Conservation (phyloP, 2,113 vertebrate species). For the Cynocephalus volans region DNA sequence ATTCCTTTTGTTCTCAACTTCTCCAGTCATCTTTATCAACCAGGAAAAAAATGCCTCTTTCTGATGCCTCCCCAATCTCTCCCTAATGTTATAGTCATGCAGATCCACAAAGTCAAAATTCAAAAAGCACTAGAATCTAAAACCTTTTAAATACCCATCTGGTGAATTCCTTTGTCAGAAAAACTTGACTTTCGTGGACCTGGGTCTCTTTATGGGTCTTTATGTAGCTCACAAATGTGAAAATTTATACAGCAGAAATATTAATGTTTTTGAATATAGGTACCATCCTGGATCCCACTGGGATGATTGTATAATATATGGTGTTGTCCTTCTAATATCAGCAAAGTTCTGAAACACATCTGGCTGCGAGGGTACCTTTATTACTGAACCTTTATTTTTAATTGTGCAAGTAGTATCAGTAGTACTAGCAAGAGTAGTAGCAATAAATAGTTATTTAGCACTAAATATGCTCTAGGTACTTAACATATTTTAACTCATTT, state of each 20-base stretch:
- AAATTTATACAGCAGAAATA: background rate
- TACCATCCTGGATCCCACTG: background rate
- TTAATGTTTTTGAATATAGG: background rate
- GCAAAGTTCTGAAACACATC: background rate
- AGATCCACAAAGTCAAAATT: conserved; percentile 30
- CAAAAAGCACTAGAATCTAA: background rate
- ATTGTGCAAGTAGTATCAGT: background rate
- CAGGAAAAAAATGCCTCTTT: background rate
- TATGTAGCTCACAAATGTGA: background rate
- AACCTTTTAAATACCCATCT: background rate
- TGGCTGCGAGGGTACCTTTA: background rate
- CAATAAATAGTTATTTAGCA: background rate
- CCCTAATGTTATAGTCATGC: background rate
- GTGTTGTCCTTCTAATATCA: background rate
- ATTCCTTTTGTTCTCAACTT: background rate
- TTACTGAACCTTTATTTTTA: background rate
- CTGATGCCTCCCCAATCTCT: background rate
- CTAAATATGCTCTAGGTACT: background rate
- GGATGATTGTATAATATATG: background rate
- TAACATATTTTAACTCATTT: background rate
- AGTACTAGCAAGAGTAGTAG: background rate
- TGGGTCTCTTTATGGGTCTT: background rate
- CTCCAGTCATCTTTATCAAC: background rate
- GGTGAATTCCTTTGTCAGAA: background rate
- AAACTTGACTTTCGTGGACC: background rate